Evolutionary conservation across 1,140 invertebrate species (phyloP), one percentile per base, ranked within the genome.

Genomic region (Ruditapes philippinarum): DNA sequence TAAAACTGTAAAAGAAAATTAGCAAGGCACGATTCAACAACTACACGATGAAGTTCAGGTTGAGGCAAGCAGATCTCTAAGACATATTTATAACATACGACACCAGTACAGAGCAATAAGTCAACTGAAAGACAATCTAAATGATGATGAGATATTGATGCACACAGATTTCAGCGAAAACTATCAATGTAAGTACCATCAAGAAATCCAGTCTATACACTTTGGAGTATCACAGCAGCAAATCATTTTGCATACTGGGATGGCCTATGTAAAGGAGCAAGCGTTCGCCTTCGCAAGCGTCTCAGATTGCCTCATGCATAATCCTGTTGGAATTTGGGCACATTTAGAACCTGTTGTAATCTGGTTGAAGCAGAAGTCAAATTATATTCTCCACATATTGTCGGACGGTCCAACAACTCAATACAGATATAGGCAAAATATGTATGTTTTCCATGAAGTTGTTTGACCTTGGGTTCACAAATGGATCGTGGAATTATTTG

Each of bases 121-220:
- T 31, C 40, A 85, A 19, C 68, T 85, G 0, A 76, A 60, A 45
- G 11, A 88, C 38, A 80, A 42, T 17, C 51, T 91, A 36, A 28
- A 2, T n/a, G 28, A 83, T 12, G 73, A 73, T 60, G 86, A 91
- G 33, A 60, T 42, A 31, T 2, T 90, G 19, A 22, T 88, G 22
- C 89, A 91, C 38, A 76, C 90, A 40, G 91, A 92, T 54, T 92
- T 92, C 49, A 25, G 74, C 5, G 89, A 92, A 74, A 92, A 92
- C 68, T 91, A 92, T 40, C n/a, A 28, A 0, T 87, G 88, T 31
- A 92, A 92, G 85, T 40, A 82, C n/a, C 17, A 12, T 0, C 14
- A 42, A 31, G 88, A 92, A 91, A 91, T 92, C 9, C 92, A 92
- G 42, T 70, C 51, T 9, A 88, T 91, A 78, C 91, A 92, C 60